Base-by-base conservation (phyloP, 2,797 vertebrate species). In the Emydoidea blandingii region DNA sequence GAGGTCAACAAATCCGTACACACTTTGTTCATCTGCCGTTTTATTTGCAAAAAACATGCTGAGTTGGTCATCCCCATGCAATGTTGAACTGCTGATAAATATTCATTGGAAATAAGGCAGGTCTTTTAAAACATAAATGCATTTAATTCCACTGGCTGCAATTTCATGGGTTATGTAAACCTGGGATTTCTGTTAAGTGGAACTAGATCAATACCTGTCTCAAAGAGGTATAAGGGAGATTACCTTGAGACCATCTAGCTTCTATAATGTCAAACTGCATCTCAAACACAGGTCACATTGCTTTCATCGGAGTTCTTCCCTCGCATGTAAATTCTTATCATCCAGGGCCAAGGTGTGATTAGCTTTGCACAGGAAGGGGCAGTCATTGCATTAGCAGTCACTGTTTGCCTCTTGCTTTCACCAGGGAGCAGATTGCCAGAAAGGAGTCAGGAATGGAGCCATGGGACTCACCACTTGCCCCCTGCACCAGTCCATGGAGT, bases 151-250 rank as follows among this genome's bases (percentile, higher is more conserved):
- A 8, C 37, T 47, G 49, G 23, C 11, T 65, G n/a, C 4, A 12
- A 2, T 44, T 84, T 8, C 9, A 1, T 16, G 54, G 15, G 34
- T 2, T 37, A n/a, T 27, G 29, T 34, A 5, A 34, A 29, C 23
- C 29, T 82, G 81, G 41, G 52, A 15, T 49, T 23, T 29, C 44
- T 49, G 0, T 44, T 14, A 47, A 53, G 29, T 29, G 47, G 27
- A 16, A 9, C 31, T 2, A 5, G 2, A 1, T 47, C 8, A 6
- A 52, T 29, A 0, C 12, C 0, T 1, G 5, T 12, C 29, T 5
- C 44, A 76, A n/a, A 18, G 21, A 16, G 74, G 27, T n/a, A 21
- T 83, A 3, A 44, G 29, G 15, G 49, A 56, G n/a, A 9, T 0
- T 37, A 41, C 5, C 65, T 12, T 6, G 19, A 21, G 65, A 72